Percentiles rank a stretch among this genome's conserved stretches.
These are phyloP conservation scores for Atherinomorus stipes DNA, from an alignment of 2,113 vertebrate species.

Conservation along the genomic window DNA sequence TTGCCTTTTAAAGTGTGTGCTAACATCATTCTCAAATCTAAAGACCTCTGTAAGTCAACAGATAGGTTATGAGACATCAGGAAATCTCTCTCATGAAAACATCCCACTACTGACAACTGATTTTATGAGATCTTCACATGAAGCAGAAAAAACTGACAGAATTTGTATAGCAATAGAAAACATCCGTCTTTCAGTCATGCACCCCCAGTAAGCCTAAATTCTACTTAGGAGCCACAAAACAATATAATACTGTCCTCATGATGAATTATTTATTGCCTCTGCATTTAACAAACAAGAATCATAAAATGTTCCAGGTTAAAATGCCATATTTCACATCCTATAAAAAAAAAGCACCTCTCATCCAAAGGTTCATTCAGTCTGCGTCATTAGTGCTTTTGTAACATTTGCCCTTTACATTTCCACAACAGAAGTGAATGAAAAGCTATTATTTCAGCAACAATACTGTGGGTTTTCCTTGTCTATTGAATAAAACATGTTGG, in stretches of 20 bases:
- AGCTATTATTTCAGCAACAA: slow-evolving; percentile 19
- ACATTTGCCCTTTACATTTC: slow-evolving; percentile 17
- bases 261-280: background rate
- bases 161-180: no score
- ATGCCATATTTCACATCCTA: background rate
- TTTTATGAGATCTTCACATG: no score
- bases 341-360: background rate
- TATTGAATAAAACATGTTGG: slow-evolving; percentile 15
- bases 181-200: no score
- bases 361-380: background rate
- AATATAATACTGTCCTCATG: background rate
- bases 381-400: background rate
- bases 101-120: no score
- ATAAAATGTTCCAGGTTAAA: background rate
- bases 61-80: no score
- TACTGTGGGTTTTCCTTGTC: slow-evolving; percentile 13
- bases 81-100: no score
- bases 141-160: no score
- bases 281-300: background rate
- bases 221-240: background rate
- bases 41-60: no score
- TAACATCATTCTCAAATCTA: no score
- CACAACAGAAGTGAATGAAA: slow-evolving; percentile 14
- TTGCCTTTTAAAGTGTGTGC: no score
- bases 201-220: no score